phyloP scores from a whole-genome alignment of 2,888 invertebrate species.

The Plagiodera versicolora region DNA sequence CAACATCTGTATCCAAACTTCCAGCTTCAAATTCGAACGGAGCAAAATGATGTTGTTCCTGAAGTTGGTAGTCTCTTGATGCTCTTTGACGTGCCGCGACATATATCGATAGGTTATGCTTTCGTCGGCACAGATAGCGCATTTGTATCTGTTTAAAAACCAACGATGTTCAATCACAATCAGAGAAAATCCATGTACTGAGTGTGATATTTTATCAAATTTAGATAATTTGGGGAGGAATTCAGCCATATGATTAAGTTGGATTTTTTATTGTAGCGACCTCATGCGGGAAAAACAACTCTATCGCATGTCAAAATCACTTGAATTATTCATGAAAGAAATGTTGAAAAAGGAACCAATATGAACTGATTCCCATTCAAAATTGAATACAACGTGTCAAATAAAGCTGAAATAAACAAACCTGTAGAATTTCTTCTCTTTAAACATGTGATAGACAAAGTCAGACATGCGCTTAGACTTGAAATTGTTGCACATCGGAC shows the following conservation, averaged over 20 bases:
- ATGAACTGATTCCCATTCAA: too few species aligned
- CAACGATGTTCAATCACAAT: background rate
- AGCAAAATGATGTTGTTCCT: constrained; percentile 30
- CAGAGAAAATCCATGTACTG: too few species aligned
- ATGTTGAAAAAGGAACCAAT: background rate
- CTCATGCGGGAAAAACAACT: too few species aligned
- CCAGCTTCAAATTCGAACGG: constrained; percentile 34
- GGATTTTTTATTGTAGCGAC: too few species aligned
- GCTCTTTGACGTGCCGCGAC: constrained; percentile 58
- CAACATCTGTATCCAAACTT: constrained; percentile 43
- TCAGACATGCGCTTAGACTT: constrained; percentile 60
- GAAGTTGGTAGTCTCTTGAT: constrained; percentile 43
- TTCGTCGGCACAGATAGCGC: constrained; percentile 61
- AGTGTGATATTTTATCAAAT: too few species aligned
- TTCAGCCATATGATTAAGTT: too few species aligned
- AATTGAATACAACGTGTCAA: too few species aligned
- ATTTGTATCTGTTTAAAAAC: constrained; percentile 60
- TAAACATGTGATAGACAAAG: constrained; percentile 69
- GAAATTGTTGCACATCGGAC: constrained; percentile 64
- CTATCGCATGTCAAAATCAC: too few species aligned
- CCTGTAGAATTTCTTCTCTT: constrained; percentile 69
- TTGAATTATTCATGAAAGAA: constrained; percentile 5
- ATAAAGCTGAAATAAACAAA: too few species aligned
- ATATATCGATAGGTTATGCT: constrained; percentile 61
- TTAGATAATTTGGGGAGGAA: too few species aligned